These are phyloP conservation scores for Sthenelais limicola DNA, from an alignment of 2,888 invertebrate genomes.

Conservation along the genomic window DNA sequence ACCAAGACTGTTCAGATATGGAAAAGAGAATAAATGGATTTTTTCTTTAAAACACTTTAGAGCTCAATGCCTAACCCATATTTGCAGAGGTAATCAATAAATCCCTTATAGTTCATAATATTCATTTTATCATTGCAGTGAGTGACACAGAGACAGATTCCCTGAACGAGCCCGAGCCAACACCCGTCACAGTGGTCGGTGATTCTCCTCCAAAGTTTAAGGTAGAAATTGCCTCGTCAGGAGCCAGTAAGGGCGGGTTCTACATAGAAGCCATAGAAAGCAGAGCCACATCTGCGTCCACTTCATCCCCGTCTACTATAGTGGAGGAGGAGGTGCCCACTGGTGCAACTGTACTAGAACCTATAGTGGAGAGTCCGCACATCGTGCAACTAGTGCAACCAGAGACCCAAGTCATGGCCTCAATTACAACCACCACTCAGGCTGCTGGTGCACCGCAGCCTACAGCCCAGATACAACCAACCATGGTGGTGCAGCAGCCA, in stretches of 20 bases:
- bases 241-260: background rate
- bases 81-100: too few relatives aligned
- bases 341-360: background rate
- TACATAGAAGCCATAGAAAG: conserved; percentile 24
- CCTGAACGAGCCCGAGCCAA: conserved; percentile 6
- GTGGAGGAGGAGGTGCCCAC: background rate
- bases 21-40: too few relatives aligned
- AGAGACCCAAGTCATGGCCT: background rate
- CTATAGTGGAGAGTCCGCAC: background rate
- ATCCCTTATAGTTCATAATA: too few relatives aligned
- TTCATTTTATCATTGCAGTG: conserved; percentile 14
- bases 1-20: too few relatives aligned
- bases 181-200: conserved; percentile 15
- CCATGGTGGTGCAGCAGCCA: too few relatives aligned
- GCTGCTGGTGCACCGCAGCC: background rate
- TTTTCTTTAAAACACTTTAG: too few relatives aligned
- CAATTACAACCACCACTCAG: background rate
- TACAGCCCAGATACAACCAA: too few relatives aligned
- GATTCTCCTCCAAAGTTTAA: conserved; percentile 20
- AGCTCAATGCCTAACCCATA: too few relatives aligned
- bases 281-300: conserved; percentile 17
- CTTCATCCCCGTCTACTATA: background rate
- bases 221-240: conserved; percentile 17
- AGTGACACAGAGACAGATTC: conserved; percentile 13
- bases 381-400: background rate